phyloP scores from a whole-genome alignment of 2,797 vertebrate species.

The Iguana delicatissima region DNA sequence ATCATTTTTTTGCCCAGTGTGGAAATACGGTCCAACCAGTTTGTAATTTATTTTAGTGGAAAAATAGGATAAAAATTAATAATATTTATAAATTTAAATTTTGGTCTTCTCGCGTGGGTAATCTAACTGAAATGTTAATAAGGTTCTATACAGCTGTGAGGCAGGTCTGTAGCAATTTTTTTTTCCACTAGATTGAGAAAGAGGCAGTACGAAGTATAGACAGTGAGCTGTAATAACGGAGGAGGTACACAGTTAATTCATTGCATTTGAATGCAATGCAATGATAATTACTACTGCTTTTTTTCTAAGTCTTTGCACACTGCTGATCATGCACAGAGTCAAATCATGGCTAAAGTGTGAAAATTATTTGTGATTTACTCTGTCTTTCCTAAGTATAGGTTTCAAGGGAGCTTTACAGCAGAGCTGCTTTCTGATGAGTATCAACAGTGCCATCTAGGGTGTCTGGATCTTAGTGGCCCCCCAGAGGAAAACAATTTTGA shows the following conservation, averaged over 20 bases:
- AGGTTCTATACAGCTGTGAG: too few species aligned
- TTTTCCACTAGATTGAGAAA: not conserved
- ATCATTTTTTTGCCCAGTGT: too few species aligned
- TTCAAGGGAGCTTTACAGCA: not conserved
- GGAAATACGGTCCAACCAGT: too few species aligned
- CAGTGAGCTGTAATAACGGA: not conserved
- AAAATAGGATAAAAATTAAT: too few species aligned
- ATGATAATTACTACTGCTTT: not conserved
- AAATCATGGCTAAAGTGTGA: not conserved
- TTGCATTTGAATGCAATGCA: not conserved
- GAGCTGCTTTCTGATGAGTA: too few species aligned
- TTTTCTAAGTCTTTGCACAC: not conserved
- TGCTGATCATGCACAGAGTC: not conserved
- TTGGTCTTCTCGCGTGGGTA: not conserved
- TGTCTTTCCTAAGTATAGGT: not conserved
- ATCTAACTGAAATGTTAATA: not conserved
- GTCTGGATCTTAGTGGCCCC: not conserved
- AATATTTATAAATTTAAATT: too few species aligned
- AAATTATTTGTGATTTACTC: not conserved
- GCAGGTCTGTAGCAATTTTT: not conserved
- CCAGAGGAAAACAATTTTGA: not conserved
- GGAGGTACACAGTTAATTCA: not conserved
- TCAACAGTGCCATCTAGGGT: not conserved
- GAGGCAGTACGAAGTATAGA: not conserved
- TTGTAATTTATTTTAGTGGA: too few species aligned